Evolutionary conservation across 2,797 vertebrate species (phyloP).

Genomic region (Brotula barbata): DNA sequence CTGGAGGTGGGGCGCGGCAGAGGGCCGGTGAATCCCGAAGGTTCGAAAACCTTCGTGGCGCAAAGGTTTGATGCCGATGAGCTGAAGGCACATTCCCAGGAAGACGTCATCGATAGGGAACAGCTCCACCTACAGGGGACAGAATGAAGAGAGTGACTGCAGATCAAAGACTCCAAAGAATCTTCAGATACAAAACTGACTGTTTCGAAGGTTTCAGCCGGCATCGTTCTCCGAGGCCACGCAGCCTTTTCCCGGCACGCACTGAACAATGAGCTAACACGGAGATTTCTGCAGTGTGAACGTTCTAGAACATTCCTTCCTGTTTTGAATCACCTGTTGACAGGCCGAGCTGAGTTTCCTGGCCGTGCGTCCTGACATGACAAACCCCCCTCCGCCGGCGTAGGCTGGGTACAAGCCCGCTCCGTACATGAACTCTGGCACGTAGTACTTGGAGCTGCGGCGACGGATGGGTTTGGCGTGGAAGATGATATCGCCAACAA

Average conservation of each 20-base stretch:
- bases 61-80: constrained; percentile 85
- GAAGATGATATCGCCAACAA: constrained; percentile 93
- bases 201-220: no score
- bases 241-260: no score
- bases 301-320: neutral
- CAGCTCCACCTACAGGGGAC: constrained; percentile 83
- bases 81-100: constrained; percentile 96
- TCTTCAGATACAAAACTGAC: no score
- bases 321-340: constrained; percentile 70
- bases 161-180: neutral
- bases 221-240: no score
- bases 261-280: no score
- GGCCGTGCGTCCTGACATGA: constrained; percentile 89
- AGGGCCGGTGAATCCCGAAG: constrained; percentile 91
- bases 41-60: constrained; percentile 93
- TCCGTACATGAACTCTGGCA: constrained; percentile 91
- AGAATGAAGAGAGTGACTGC: neutral
- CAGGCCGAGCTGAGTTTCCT: constrained; percentile 85
- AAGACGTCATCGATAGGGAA: constrained; percentile 98
- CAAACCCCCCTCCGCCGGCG: constrained; percentile 92
- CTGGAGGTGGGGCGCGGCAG: constrained; percentile 90
- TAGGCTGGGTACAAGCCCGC: constrained; percentile 88
- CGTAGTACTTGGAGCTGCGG: constrained; percentile 90
- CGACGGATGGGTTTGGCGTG: constrained; percentile 89
- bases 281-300: neutral